Base-by-base conservation (phyloP, 2,888 invertebrate species). In the Falcaria lacertinaria region DNA sequence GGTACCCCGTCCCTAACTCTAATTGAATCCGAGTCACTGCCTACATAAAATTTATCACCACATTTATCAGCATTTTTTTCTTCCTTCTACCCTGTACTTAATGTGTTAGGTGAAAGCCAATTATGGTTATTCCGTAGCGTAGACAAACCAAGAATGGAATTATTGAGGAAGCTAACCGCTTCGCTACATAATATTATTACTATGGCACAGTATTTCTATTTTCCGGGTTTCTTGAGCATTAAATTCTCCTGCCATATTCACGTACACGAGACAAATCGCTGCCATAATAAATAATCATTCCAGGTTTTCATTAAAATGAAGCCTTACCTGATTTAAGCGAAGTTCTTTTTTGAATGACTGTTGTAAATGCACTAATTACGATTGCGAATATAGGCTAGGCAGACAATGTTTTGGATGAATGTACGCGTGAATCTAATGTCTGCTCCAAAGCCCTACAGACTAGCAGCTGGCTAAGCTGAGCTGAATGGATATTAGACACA, bases 11-110 rank as follows among this genome's bases (percentile, higher is more conserved):
- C 48, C 57, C 44, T 35, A 37, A 57, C 61, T 64, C 69, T 69
- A 72, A 72, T 71, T 72, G 71, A 72, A 72, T 73, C 64, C 61
- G 64, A 67, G 64, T 68, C 65, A 58, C 61, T 63, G 60, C 67
- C 60, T 67, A 64, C 68, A 58, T 61, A 57, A 68, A 72, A 70
- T 71, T 69, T 69, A 71, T 71, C 64, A 62, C 72, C 66, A 53
- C 66, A 70, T 72, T 71, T 69, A 70, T 67, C 70, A 64, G 69
- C 60, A n/a, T 63, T 71, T 69, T 71, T 69, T 69, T 69, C 69
- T 67, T 54, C 51, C 56, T 47, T 51, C 56, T 57, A 64, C 60
- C 55, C 57, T 53, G 52, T 59, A 61, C 57, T 56, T 64, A 69
- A 64, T 60, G 56, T 53, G 57, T 61, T 56, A 61, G 54, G 58